Evolutionary conservation across 2,888 invertebrate species (phyloP), one percentile per base, ranked within the genome.

Genomic region (Callyntrura sp.): DNA sequence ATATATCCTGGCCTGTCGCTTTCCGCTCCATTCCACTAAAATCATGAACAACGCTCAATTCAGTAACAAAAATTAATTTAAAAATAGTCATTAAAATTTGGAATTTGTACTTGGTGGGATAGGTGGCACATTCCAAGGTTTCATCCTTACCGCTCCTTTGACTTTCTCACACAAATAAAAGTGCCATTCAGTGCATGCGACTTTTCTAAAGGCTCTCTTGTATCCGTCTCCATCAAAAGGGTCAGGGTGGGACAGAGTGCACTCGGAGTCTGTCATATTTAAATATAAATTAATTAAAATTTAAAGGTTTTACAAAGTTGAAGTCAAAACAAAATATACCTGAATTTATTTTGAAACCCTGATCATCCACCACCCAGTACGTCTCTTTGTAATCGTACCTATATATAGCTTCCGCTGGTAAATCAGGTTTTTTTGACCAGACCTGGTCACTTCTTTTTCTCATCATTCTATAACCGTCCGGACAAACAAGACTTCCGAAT

Each of bases 131-230:
- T 76, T 76, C 14, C 20, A 51, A n/a, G 17, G 14, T 17, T 76
- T 48, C 8, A 9, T 48, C 23, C 25, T 76, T 0, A 51, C 17
- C n/a, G 76, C 51, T 48, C 76, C 3, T 5, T 9, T 11, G 1
- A 14, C 51, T 23, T 35, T 70, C 28, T 88, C 57, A 81, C 88
- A 88, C 6, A 83, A 17, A 43, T 88, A 88, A 83, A 88, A 88
- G 35, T 88, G 70, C 88, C 88, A 88, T 9, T 82, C 45, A 0
- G 25, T 60, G n/a, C 88, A 88, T 4, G 25, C 8, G 0, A 88
- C 88, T 23, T 20, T 43, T 25, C 9, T 45, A n/a, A 11, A 9
- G 0, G n/a, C 11, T 70, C 79, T 57, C 8, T 5, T 17, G 35
- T 51, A 25, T 11, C 81, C 57, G 9, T 55, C 25, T 4, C 51